Base-by-base conservation (phyloP, 2,888 invertebrate species). In the Pachliopta kotzebuea region DNA sequence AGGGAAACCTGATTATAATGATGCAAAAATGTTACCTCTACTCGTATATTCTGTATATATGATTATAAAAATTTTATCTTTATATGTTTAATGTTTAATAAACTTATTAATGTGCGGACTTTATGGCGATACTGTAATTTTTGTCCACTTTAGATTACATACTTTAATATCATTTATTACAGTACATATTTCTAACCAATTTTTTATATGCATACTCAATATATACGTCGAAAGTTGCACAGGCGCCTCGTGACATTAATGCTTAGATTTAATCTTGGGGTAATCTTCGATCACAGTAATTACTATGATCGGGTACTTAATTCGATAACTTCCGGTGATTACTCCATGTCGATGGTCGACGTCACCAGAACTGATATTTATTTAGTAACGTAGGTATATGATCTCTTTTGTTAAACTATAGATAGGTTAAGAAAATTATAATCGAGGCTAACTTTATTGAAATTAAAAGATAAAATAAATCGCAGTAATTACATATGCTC, bases 251-350 rank as follows among this genome's bases (percentile, higher is more conserved):
- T 74, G 80, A 80, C 83, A 83, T 83, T 83, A 81, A 85, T 85
- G 83, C 82, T 85, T 85, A 84, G 85, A 85, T 85, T 79, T 79
- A 80, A 83, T 85, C 81, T 78, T 81, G 79, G 80, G 82, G 81
- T 80, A 82, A 75, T 76, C 81, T 80, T 76, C 76, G 78, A 85
- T 84, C 79, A 77, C 82, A 72, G 81, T 83, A 83, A 85, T 87
- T 83, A 84, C 77, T 71, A 69, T 74, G 73, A 79, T 78, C 77
- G 79, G 75, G 79, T 73, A 78, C 76, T 83, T 81, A 83, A 82
- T 83, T 79, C 76, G 72, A 74, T 71, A 73, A 85, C 84, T 87
- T 86, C 85, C 85, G 83, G 77, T 77, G 77, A 83, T 83, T 83
- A 83, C 75, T 75, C 68, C 73, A 20, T 18, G 50, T 24, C 49